These are phyloP conservation scores for Calameuta idolon DNA, from an alignment of 2,888 invertebrate species.

Conservation along the genomic window DNA sequence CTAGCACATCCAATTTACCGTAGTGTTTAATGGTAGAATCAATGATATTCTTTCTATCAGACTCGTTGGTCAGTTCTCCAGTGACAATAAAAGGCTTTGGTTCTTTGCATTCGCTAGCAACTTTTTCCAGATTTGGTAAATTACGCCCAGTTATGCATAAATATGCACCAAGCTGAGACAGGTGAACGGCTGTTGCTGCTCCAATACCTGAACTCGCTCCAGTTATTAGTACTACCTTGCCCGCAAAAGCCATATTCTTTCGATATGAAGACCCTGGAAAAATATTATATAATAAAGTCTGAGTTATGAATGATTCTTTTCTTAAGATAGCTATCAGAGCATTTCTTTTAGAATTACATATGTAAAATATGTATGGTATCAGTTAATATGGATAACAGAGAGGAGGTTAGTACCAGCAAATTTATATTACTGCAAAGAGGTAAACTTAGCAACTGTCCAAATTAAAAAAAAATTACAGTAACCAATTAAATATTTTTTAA, in stretches of 20 bases:
- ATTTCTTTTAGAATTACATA: not conserved
- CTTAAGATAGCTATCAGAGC: not conserved
- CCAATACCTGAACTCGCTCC: slow-evolving; percentile 91
- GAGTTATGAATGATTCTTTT: not conserved
- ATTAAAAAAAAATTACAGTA: not conserved
- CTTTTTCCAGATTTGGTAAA: slow-evolving; percentile 72
- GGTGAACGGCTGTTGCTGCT: slow-evolving; percentile 81
- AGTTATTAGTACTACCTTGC: slow-evolving; percentile 81
- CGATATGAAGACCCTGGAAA: not conserved
- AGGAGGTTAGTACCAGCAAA: not conserved
- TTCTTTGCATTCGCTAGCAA: slow-evolving; percentile 66
- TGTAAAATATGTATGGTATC: not conserved
- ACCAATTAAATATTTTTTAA: not conserved
- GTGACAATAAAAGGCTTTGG: slow-evolving; percentile 72
- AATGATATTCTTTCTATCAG: slow-evolving; percentile 79
- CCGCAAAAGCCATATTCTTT: slow-evolving; percentile 71
- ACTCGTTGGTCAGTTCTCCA: slow-evolving; percentile 81
- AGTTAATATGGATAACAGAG: not conserved
- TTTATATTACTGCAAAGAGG: not conserved
- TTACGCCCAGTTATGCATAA: slow-evolving; percentile 81
- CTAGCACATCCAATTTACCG: slow-evolving; percentile 83
- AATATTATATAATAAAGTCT: not conserved
- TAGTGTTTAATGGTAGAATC: slow-evolving; percentile 80
- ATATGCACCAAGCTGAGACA: slow-evolving; percentile 81
- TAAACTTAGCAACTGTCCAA: not conserved